phyloP scores from a whole-genome alignment of 1,140 invertebrate species.

The Micrasema longulum region DNA sequence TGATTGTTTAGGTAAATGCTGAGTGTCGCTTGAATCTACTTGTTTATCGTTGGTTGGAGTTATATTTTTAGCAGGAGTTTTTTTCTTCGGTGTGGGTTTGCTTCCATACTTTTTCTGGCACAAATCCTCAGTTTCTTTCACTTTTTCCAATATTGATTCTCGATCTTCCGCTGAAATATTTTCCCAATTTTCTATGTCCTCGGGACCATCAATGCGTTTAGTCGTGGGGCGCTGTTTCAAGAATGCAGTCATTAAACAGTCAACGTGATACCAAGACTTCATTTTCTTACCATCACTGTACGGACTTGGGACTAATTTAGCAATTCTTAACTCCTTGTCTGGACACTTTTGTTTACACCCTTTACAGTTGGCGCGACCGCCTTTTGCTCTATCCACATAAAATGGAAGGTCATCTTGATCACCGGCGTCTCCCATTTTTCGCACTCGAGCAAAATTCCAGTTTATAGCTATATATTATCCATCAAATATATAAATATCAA shows the following conservation, averaged over 20 bases:
- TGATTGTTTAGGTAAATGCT: neutral
- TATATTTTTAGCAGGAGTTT: constrained; percentile 24
- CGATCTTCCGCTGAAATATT: constrained; percentile 76
- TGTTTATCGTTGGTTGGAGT: neutral
- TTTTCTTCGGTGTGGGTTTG: constrained; percentile 57
- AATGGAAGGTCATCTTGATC: constrained; percentile 70
- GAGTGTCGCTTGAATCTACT: neutral
- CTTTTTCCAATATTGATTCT: constrained; percentile 72
- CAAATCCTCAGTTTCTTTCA: constrained; percentile 70
- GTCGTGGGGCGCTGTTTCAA: constrained; percentile 82
- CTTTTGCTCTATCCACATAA: constrained; percentile 82
- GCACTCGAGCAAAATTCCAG: neutral
- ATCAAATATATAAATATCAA: neutral
- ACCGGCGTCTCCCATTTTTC: constrained; percentile 19
- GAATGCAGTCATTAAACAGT: constrained; percentile 85
- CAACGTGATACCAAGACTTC: constrained; percentile 87
- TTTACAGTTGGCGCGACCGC: constrained; percentile 85
- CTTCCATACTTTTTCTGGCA: constrained; percentile 66
- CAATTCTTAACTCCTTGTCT: constrained; percentile 78
- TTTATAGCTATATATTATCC: neutral
- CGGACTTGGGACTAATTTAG: constrained; percentile 81
- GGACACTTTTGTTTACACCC: constrained; percentile 86
- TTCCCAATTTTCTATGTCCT: constrained; percentile 84
- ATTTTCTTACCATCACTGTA: constrained; percentile 84
- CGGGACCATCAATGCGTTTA: constrained; percentile 83